phyloP scores from a whole-genome alignment of 2,113 vertebrate species.

The Mionectes macconnelli region DNA sequence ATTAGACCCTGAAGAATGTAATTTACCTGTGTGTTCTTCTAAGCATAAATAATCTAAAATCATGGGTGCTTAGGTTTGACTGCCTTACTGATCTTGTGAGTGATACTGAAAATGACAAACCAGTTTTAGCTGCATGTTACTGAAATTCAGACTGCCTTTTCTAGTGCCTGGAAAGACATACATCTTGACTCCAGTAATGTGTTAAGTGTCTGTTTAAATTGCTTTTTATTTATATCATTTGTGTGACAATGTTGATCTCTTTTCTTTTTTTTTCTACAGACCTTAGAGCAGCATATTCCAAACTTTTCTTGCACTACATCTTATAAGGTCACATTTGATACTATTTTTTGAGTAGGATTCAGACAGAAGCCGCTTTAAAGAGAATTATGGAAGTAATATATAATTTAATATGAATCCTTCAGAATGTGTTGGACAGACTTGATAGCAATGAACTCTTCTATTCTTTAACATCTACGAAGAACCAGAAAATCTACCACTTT shows the following conservation, averaged over 20 bases:
- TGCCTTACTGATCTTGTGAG: conserved; percentile 37
- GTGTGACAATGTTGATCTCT: neutral
- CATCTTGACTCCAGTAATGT: neutral
- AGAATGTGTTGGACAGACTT: neutral
- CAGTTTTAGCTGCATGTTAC: neutral
- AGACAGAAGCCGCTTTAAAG: neutral
- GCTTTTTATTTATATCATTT: neutral
- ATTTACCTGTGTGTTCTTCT: neutral
- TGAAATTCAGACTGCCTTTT: conserved; percentile 8
- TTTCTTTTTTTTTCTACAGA: neutral
- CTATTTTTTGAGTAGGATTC: neutral
- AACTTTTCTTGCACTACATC: neutral
- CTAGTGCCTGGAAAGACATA: conserved; percentile 16
- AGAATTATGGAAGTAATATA: neutral
- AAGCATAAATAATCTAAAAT: neutral
- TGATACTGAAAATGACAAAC: neutral
- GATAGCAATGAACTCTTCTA: neutral
- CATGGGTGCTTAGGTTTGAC: conserved; percentile 21
- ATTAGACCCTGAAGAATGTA: conserved; percentile 27
- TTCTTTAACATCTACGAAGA: neutral
- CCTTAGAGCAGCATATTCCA: neutral
- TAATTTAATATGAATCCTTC: neutral
- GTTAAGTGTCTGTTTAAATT: neutral
- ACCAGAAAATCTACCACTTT: neutral
- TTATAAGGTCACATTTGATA: neutral